Evolutionary conservation across 2,888 invertebrate species (phyloP), one percentile per base, ranked within the genome.

Genomic region (Tenthredo distinguenda): DNA sequence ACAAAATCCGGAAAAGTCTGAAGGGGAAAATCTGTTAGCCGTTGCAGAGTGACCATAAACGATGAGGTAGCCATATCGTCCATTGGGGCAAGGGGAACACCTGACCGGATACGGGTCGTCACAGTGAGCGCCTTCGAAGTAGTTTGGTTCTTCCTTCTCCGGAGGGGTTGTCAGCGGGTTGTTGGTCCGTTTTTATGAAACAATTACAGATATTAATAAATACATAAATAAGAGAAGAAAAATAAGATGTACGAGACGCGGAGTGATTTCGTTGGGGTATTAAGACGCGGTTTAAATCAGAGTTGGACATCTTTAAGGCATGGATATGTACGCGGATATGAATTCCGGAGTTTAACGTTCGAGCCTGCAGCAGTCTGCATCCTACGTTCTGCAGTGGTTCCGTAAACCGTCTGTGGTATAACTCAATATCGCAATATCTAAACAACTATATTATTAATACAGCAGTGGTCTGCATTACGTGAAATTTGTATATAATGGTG

Each of bases 401-500:
- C 7, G 55, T 55, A 55, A 26, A 47, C 21, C 47, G 9, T 7
- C 81, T n/a, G 62, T n/a, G 37, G 81, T 62, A 81, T 58, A 62
- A 83, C 71, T 83, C 58, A 81, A 85, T 85, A 82, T 85, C 85
- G 71, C 72, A 85, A 85, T 81, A 68, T 86, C 84, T 76, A 89
- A 88, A 86, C 85, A 86, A 85, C 86, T 88, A 87, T 87, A 88
- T 91, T 89, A 92, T 91, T 90, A 90, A 92, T 90, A 89, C 91
- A 91, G 90, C 91, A 92, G 91, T 91, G 87, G 89, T 62, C 87
- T 82, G 88, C 90, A 92, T 92, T 92, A 91, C 88, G 31, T 89
- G 88, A 89, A 91, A 92, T 92, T 92, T 92, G 92, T 92, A 92
- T 92, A 92, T 92, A 92, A 92, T 92, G 91, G 92, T 91, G 92